Conservation (phyloP, 2,113 vertebrate species). For the Tachysurus fulvidraco region DNA sequence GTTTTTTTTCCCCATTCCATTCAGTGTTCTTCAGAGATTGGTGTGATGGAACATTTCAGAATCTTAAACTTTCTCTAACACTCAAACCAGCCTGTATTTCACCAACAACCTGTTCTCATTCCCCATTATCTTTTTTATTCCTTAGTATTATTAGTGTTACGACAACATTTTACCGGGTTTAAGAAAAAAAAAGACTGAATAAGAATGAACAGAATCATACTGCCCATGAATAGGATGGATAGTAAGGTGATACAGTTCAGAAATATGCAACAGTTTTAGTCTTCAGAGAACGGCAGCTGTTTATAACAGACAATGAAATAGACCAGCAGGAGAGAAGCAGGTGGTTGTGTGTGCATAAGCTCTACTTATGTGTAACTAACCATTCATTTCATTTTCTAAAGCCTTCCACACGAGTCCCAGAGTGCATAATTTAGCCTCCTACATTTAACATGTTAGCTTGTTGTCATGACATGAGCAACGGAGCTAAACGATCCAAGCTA, state of each 20-base stretch:
- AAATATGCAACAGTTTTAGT: not conserved
- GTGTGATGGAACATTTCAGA: not conserved
- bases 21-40: not conserved
- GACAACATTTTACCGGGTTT: not conserved
- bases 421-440: constrained; percentile 70
- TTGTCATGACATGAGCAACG: constrained; percentile 58
- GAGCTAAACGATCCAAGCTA: constrained; percentile 46
- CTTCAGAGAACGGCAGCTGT: not conserved
- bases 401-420: constrained; percentile 60
- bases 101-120: not conserved
- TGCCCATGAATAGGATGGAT: not conserved
- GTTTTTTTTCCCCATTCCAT: not conserved
- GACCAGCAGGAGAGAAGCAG: not conserved
- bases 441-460: constrained; percentile 49
- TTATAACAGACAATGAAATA: not conserved
- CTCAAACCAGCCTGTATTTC: not conserved
- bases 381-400: not conserved
- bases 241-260: not conserved
- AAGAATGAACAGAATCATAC: not conserved
- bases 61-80: not conserved
- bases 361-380: not conserved
- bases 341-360: not conserved
- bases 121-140: not conserved
- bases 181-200: not conserved
- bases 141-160: not conserved